Evolutionary conservation across 2,113 vertebrate genomes (phyloP), one percentile per base, ranked within the genome.

Genomic region (Syngnathus floridae): DNA sequence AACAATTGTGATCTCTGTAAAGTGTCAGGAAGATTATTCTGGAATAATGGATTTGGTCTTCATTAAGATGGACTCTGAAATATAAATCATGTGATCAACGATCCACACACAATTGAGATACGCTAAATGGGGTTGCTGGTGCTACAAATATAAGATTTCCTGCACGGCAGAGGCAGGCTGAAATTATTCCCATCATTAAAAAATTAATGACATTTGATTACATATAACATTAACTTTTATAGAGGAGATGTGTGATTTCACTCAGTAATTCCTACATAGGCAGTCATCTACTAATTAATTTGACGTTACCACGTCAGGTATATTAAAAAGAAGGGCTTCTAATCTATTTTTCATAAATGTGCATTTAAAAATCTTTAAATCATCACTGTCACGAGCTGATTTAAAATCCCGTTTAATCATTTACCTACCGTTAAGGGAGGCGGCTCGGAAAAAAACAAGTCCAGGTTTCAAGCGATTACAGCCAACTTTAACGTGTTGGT

Each of bases 381-480:
- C 21, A 22, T 36, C 45, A 13, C 21, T 7, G 13, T 55, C 13
- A 5, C 22, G 2, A 12, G 22, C 6, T 55, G n/a, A 26, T 54
- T 26, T 22, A 35, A 14, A 55, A 55, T 55, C 10, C 11, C 11
- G 6, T 55, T 55, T 55, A 55, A 31, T 55, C 22, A 55, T 13
- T 55, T 31, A 55, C 22, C 22, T 14, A 6, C 13, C 16, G 22
- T 55, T 19, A 40, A 59, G 19, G 36, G 37, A 40, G 3, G 14
- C 21, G 19, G 17, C 37, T 37, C 8, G 1, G 57, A 38, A n/a
- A 38, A 38, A 59, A 38, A 38, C 57, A 19, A 38, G 9, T 17
- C n/a, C 16, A 40, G 14, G 26, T 31, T 55, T 70, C 49, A 66
- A 64, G 52, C 66, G 59, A 79, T 65, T 67, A 48, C 37, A 61